Evolutionary conservation across 2,113 vertebrate genomes (phyloP).

Genomic region (Percina caprodes): DNA sequence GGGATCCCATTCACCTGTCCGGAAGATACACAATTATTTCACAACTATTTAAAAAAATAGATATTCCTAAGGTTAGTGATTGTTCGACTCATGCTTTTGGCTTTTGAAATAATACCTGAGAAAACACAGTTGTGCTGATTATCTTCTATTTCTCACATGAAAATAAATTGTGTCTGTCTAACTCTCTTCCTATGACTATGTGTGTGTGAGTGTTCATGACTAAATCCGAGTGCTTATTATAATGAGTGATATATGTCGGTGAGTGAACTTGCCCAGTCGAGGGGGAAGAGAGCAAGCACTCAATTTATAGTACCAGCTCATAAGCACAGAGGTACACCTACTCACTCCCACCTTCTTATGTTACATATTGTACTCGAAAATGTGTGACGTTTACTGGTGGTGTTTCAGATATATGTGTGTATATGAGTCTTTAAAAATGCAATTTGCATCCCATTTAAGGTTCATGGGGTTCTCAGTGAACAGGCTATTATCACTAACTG

Average conservation of each 20-base stretch:
- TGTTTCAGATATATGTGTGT: not conserved
- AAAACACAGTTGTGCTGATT: not conserved
- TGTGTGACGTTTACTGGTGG: not conserved
- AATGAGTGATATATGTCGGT: slow-evolving; percentile 52
- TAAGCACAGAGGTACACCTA: slow-evolving; percentile 23
- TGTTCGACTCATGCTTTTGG: not conserved
- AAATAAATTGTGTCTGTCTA: not conserved
- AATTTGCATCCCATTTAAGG: not conserved
- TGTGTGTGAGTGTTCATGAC: not conserved
- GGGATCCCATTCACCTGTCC: slow-evolving; percentile 91
- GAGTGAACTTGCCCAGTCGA: slow-evolving; percentile 39
- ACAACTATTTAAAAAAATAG: not conserved
- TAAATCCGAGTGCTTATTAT: slow-evolving; percentile 35
- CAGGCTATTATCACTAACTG: not conserved
- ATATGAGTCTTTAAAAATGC: not conserved
- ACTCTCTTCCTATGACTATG: slow-evolving; percentile 6
- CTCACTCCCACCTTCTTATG: slow-evolving; percentile 33
- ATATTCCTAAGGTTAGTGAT: not conserved
- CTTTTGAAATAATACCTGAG: slow-evolving; percentile 6
- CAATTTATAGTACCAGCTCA: slow-evolving; percentile 15
- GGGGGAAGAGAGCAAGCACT: slow-evolving; percentile 33
- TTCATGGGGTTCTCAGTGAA: not conserved
- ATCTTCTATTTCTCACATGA: not conserved
- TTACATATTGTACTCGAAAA: not conserved
- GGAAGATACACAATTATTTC: slow-evolving; percentile 1